phyloP scores from a whole-genome alignment of 1,140 invertebrate species.

The Coelopa frigida region DNA sequence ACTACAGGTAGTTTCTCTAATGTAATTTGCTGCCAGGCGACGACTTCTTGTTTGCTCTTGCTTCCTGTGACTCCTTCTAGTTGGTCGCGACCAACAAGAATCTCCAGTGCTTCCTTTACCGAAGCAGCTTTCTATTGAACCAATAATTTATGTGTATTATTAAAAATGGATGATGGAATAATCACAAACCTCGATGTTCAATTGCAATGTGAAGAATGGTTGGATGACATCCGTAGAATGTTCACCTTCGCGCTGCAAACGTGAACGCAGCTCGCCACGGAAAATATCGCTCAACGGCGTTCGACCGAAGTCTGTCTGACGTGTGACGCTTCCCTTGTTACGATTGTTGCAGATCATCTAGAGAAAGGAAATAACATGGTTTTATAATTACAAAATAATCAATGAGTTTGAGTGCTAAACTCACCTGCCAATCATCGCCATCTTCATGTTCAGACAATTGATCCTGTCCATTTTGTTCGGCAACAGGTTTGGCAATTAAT shows the following conservation, averaged over 20 bases:
- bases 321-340: slow-evolving; percentile 81
- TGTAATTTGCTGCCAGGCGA: slow-evolving; percentile 76
- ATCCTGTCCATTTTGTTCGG: slow-evolving; percentile 45
- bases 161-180: no score
- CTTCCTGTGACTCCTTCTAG: slow-evolving; percentile 77
- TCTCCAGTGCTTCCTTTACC: slow-evolving; percentile 79
- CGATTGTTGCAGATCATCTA: slow-evolving; percentile 54
- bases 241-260: slow-evolving; percentile 67
- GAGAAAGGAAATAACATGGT: slow-evolving; percentile 32
- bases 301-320: slow-evolving; percentile 69
- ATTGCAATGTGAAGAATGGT: slow-evolving; percentile 87
- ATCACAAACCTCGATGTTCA: slow-evolving; percentile 80
- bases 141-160: slow-evolving; percentile 13
- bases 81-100: slow-evolving; percentile 71
- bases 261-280: slow-evolving; percentile 79
- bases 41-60: slow-evolving; percentile 70
- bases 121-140: slow-evolving; percentile 65
- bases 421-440: slow-evolving; percentile 69
- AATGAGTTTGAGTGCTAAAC: not conserved
- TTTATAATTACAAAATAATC: slow-evolving; percentile 2
- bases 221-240: slow-evolving; percentile 75
- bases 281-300: slow-evolving; percentile 92
- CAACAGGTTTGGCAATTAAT: slow-evolving; percentile 42
- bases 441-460: slow-evolving; percentile 51
- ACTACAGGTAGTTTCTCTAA: slow-evolving; percentile 81